Conservation (phyloP, 2,888 invertebrate species). For the Nipponacmea schrenckii region DNA sequence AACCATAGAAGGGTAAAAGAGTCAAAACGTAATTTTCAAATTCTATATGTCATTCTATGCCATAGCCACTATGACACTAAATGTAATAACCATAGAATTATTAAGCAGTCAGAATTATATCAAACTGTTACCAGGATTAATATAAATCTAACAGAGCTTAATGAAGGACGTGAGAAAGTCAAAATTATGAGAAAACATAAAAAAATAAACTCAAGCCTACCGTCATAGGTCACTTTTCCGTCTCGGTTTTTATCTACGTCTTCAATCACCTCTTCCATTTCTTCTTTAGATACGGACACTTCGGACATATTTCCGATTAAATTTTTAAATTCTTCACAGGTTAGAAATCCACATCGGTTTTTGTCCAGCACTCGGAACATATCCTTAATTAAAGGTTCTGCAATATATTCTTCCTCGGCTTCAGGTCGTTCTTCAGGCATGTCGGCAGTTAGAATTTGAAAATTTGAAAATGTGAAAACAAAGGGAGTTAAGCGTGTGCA, state of each 20-base stretch:
- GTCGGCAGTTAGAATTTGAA: too few relatives aligned
- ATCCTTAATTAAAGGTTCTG: constrained; percentile 17
- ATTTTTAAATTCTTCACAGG: constrained; percentile 11
- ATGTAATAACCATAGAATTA: too few relatives aligned
- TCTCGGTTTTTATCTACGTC: constrained; percentile 22
- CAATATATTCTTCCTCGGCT: not conserved
- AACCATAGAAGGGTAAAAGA: too few relatives aligned
- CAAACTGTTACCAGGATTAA: too few relatives aligned
- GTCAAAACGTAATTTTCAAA: too few relatives aligned
- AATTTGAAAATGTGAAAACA: too few relatives aligned
- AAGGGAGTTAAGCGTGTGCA: too few relatives aligned
- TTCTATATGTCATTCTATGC: too few relatives aligned
- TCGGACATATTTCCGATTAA: constrained; percentile 14
- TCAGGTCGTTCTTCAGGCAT: not conserved
- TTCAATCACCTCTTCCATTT: constrained; percentile 15
- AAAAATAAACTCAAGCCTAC: constrained; percentile 9
- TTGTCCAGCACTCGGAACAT: constrained; percentile 20
- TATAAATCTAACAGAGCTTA: too few relatives aligned
- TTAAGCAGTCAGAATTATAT: too few relatives aligned
- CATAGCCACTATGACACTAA: too few relatives aligned
- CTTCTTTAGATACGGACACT: constrained; percentile 14
- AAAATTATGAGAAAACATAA: not conserved
- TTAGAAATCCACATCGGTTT: constrained; percentile 14
- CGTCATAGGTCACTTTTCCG: constrained; percentile 20
- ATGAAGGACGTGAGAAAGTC: too few relatives aligned